These are phyloP conservation scores for Podabrus alpinus DNA, from an alignment of 2,888 invertebrate genomes.

Conservation along the genomic window DNA sequence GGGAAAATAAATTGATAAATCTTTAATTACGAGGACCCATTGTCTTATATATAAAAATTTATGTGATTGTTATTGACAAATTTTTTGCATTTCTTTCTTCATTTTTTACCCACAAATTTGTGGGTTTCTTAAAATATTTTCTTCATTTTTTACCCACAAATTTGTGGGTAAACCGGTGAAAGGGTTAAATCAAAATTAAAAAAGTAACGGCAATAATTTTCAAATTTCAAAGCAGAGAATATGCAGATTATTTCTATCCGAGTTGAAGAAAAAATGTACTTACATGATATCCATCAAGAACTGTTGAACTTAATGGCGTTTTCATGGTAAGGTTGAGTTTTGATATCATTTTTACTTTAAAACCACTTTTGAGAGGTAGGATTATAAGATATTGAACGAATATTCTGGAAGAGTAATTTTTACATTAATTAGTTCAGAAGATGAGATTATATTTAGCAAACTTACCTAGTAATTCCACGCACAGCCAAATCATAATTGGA, in stretches of 20 bases:
- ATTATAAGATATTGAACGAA: conserved; percentile 37
- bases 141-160: too few species aligned
- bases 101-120: too few species aligned
- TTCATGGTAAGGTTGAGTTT: conserved; percentile 32
- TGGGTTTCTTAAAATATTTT: too few species aligned
- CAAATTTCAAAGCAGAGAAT: neutral
- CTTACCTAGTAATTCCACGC: conserved; percentile 35
- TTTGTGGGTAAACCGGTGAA: too few species aligned
- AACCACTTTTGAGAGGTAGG: conserved; percentile 43
- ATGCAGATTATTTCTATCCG: neutral
- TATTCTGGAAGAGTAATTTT: conserved; percentile 33
- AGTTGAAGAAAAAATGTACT: conserved; percentile 33
- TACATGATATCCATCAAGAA: conserved; percentile 48
- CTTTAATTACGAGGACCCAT: too few species aligned
- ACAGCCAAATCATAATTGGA: conserved; percentile 18
- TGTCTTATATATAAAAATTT: too few species aligned
- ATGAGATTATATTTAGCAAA: conserved; percentile 35
- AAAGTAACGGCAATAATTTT: too few species aligned
- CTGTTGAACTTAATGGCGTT: conserved; percentile 39
- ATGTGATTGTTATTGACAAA: too few species aligned
- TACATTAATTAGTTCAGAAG: neutral
- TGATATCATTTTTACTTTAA: conserved; percentile 40
- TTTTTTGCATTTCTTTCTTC: too few species aligned
- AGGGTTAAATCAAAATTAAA: too few species aligned
- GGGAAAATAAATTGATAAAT: too few species aligned